Evolutionary conservation across 53 echinoderm and acorn worm genomes (phyloP).

Genomic region (Zoroaster sp.): DNA sequence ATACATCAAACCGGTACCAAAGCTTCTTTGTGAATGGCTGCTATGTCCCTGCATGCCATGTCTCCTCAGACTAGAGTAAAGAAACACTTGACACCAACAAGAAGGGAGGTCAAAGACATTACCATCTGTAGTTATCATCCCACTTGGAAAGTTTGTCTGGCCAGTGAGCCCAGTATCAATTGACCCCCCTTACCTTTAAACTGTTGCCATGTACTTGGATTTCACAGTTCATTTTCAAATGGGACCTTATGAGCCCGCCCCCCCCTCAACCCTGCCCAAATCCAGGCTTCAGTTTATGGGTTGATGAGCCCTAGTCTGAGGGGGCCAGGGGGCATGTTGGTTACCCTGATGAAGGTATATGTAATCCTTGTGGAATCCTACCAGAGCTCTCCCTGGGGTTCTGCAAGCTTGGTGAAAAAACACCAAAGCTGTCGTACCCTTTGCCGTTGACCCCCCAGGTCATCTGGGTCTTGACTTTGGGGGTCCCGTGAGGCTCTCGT

Average conservation of each 20-base stretch:
- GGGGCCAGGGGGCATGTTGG: background rate
- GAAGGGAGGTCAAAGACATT: constrained; percentile 39
- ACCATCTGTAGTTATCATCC: background rate
- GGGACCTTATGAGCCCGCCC: background rate
- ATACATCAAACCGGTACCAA: constrained; percentile 36
- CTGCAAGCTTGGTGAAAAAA: background rate
- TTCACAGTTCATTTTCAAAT: background rate
- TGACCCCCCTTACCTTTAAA: background rate
- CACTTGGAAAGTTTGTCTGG: background rate
- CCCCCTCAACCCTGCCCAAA: background rate
- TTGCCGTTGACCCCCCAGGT: constrained; percentile 32
- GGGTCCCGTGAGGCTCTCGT: background rate
- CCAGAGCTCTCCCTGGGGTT: background rate
- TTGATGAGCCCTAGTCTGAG: background rate
- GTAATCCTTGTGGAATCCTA: constrained; percentile 35
- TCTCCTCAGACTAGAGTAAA: background rate
- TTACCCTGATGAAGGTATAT: background rate
- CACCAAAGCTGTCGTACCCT: background rate
- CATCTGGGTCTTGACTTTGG: background rate
- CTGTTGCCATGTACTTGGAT: background rate
- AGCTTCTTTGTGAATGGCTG: constrained; percentile 4
- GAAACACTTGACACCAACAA: constrained; percentile 40
- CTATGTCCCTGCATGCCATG: constrained; percentile 5
- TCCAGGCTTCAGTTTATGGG: background rate
- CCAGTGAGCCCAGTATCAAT: background rate